phyloP scores from a whole-genome alignment of 2,797 vertebrate genomes.

The Phrynocephalus forsythii region DNA sequence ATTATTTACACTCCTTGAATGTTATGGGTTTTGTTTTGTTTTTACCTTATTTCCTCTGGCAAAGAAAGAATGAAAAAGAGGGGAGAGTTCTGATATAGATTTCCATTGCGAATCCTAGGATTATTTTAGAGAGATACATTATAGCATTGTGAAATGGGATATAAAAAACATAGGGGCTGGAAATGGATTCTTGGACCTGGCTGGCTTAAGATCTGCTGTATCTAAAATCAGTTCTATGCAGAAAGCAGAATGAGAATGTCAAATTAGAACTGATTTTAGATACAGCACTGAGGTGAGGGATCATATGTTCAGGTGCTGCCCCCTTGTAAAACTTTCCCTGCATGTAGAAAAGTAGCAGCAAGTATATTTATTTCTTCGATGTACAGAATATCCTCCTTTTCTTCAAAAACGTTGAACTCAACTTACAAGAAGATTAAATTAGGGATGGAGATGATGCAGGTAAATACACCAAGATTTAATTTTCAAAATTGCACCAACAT shows the following conservation, averaged over 20 bases:
- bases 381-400: too few relatives aligned
- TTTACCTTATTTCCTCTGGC: background rate
- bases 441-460: too few relatives aligned
- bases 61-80: background rate
- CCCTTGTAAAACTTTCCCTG: background rate
- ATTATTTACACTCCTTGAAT: slow-evolving; percentile 37
- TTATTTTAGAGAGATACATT: slow-evolving; percentile 14
- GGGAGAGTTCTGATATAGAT: background rate
- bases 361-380: background rate
- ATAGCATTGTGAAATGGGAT: slow-evolving; percentile 9
- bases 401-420: too few relatives aligned
- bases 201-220: background rate
- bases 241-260: background rate
- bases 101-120: background rate
- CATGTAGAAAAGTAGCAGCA: background rate
- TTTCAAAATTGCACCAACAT: too few relatives aligned
- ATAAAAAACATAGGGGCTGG: background rate
- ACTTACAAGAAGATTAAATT: too few relatives aligned
- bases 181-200: background rate
- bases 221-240: background rate
- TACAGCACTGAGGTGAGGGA: background rate
- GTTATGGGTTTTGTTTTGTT: slow-evolving; percentile 30
- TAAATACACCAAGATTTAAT: too few relatives aligned
- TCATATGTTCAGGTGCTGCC: background rate
- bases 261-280: background rate